Percentiles rank a stretch among this genome's conserved stretches.
These are phyloP conservation scores for Goniozus legneri DNA, from an alignment of 1,140 invertebrate genomes.

Conservation along the genomic window DNA sequence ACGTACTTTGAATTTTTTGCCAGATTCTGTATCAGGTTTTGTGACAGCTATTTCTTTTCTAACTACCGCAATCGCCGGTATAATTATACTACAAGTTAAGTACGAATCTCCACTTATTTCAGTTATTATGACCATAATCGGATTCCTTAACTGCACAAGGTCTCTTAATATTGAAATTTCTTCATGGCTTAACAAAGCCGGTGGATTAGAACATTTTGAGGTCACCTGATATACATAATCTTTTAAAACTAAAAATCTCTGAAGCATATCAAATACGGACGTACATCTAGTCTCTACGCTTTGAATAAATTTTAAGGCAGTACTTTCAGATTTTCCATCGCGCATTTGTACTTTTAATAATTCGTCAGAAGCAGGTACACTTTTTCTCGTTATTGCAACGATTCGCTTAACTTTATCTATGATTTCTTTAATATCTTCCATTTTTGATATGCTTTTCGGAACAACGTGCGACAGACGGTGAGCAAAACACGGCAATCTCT, in stretches of 20 bases:
- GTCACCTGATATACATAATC: not conserved
- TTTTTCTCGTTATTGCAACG: slow-evolving; percentile 31
- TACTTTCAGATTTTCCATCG: slow-evolving; percentile 3
- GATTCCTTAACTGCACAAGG: slow-evolving; percentile 32
- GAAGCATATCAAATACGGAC: slow-evolving; percentile 36
- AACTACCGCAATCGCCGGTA: slow-evolving; percentile 32
- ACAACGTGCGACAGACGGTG: slow-evolving; percentile 40
- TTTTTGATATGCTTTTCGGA: not conserved
- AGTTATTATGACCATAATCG: slow-evolving; percentile 41
- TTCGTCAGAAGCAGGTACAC: slow-evolving; percentile 19
- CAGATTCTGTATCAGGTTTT: slow-evolving; percentile 22
- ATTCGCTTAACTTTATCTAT: slow-evolving; percentile 34
- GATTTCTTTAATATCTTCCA: slow-evolving; percentile 6
- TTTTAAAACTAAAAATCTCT: slow-evolving; percentile 24
- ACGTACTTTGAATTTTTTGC: slow-evolving; percentile 17
- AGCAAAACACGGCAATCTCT: slow-evolving; percentile 46
- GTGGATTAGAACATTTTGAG: not conserved
- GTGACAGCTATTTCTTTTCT: slow-evolving; percentile 23
- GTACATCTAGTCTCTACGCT: slow-evolving; percentile 39
- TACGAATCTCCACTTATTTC: slow-evolving; percentile 48
- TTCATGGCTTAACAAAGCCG: not conserved
- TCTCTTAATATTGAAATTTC: slow-evolving; percentile 22
- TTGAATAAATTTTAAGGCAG: slow-evolving; percentile 20
- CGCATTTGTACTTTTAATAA: slow-evolving; percentile 6
- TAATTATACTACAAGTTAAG: slow-evolving; percentile 42